Evolutionary conservation across 2,797 vertebrate genomes (phyloP).

Genomic region (Serranus cabrilla): DNA sequence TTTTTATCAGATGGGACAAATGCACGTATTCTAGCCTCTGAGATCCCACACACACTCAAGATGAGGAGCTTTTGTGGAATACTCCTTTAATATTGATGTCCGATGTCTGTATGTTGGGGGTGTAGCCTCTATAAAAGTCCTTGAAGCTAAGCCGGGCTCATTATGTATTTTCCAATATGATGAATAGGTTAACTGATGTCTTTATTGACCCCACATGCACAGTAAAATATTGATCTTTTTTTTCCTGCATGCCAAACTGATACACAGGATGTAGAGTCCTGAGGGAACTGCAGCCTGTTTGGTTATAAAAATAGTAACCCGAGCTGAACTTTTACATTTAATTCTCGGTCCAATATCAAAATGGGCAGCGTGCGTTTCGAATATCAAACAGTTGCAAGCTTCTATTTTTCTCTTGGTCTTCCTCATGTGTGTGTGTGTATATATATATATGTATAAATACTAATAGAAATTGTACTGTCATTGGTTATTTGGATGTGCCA

Average conservation of each 20-base stretch:
- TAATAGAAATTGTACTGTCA: no score
- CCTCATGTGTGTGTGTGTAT: no score
- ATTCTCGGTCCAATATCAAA: not conserved
- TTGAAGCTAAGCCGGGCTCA: not conserved
- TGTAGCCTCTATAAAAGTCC: not conserved
- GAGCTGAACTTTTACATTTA: not conserved
- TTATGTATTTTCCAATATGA: not conserved
- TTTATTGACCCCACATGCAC: conserved; percentile 26
- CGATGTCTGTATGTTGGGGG: not conserved
- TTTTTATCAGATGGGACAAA: no score
- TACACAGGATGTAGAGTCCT: not conserved
- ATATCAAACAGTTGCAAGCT: not conserved
- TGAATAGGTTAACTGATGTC: conserved; percentile 11
- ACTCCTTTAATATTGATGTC: not conserved
- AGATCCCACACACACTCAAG: no score
- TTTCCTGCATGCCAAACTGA: not conserved
- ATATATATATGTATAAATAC: no score
- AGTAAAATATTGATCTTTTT: conserved; percentile 14
- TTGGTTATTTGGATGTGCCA: no score
- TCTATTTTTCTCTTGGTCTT: not conserved
- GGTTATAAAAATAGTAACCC: conserved; percentile 23
- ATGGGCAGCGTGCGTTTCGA: not conserved
- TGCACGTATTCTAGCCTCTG: no score
- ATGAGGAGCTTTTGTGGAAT: no score
- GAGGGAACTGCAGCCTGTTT: not conserved